Conservation (phyloP, 2,113 vertebrate genomes). For the Ibidorhyncha struthersii region DNA sequence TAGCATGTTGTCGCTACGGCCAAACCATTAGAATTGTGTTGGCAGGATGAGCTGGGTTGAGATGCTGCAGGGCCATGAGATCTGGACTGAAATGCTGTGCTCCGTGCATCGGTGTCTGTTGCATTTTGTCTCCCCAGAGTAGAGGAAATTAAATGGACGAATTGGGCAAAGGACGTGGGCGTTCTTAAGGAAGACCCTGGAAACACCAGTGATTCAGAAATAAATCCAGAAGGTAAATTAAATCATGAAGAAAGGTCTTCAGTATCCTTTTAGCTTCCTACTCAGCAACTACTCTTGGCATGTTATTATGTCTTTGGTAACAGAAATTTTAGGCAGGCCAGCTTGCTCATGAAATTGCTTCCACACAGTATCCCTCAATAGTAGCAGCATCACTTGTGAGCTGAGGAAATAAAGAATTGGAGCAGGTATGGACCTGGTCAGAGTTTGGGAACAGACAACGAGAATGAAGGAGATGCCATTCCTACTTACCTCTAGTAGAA, state of each 20-base stretch:
- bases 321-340: background rate
- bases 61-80: background rate
- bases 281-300: background rate
- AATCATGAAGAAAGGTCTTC: background rate
- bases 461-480: background rate
- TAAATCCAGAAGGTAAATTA: constrained; percentile 62
- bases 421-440: background rate
- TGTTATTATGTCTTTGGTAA: background rate
- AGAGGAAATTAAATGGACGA: constrained; percentile 91
- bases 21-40: background rate
- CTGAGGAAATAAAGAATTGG: background rate
- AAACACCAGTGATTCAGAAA: constrained; percentile 40
- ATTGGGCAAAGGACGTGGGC: constrained; percentile 85
- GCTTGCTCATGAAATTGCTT: background rate
- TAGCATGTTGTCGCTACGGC: background rate
- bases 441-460: background rate
- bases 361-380: background rate
- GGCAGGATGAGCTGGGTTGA: background rate
- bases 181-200: constrained; percentile 91
- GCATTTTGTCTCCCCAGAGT: constrained; percentile 77
- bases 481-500: background rate
- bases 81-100: background rate
- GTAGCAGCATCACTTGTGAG: background rate
- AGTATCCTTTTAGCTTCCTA: background rate
- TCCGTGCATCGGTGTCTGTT: background rate